Conservation (phyloP, 2,113 vertebrate species). For the Vanacampus margaritifer region DNA sequence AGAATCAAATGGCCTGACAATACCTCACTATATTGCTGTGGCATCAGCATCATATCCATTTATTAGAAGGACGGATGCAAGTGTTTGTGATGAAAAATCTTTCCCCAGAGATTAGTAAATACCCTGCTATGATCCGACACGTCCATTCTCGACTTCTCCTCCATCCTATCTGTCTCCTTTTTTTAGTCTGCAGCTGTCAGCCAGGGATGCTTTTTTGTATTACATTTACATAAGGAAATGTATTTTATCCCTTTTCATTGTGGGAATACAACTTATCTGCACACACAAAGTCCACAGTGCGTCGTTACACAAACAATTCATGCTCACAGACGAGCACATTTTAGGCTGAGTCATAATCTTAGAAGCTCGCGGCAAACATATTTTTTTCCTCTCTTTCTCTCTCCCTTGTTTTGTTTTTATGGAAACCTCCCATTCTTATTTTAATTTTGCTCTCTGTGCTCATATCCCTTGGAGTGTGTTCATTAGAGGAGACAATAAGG, state of each 20-base stretch:
- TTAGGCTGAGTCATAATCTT: constrained; percentile 45
- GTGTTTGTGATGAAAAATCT: background rate
- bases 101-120: constrained; percentile 4
- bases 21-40: background rate
- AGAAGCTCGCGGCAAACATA: constrained; percentile 26
- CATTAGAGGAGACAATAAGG: constrained; percentile 44
- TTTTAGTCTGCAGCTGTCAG: constrained; percentile 5
- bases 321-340: constrained; percentile 25
- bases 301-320: constrained; percentile 16
- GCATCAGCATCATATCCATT: constrained; percentile 1
- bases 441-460: constrained; percentile 35
- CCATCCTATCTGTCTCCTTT: background rate
- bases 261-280: constrained; percentile 24
- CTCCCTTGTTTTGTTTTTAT: constrained; percentile 18
- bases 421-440: constrained; percentile 19
- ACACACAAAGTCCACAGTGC: constrained; percentile 13
- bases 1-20: background rate
- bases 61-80: background rate
- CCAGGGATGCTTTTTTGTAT: constrained; percentile 26
- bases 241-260: constrained; percentile 17
- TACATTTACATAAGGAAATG: constrained; percentile 39
- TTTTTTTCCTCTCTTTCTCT: constrained; percentile 6
- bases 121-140: background rate
- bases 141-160: background rate
- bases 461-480: constrained; percentile 40